Percentiles rank a stretch among this genome's conserved stretches.
These are phyloP conservation scores for Tautogolabrus adspersus DNA, from an alignment of 2,113 vertebrate genomes.

Conservation along the genomic window DNA sequence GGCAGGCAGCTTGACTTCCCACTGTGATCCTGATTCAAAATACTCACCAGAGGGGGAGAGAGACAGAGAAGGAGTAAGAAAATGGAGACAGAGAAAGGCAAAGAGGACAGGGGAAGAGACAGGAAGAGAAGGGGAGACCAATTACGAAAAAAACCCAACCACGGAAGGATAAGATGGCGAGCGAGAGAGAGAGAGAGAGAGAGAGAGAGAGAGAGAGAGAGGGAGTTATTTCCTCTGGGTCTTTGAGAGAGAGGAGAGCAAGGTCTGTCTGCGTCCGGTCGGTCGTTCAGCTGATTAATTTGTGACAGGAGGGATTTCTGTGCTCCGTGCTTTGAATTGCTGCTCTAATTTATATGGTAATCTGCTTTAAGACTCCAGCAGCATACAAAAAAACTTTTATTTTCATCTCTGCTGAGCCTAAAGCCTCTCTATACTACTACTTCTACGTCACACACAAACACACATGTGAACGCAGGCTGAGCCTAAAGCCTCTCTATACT, in stretches of 20 bases:
- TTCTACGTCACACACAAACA: too few relatives aligned
- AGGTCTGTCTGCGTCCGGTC: constrained; percentile 58
- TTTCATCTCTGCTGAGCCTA: constrained; percentile 50
- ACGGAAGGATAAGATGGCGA: constrained; percentile 31
- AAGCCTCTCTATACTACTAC: constrained; percentile 57
- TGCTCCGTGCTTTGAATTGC: constrained; percentile 70
- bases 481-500: too few relatives aligned
- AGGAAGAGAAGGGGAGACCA: constrained; percentile 38
- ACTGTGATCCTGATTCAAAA: constrained; percentile 75
- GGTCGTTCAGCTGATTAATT: constrained; percentile 75
- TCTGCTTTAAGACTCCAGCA: constrained; percentile 75
- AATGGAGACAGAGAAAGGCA: constrained; percentile 44
- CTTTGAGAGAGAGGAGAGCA: constrained; percentile 47
- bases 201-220: constrained; percentile 25
- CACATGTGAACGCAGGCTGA: too few relatives aligned
- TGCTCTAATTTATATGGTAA: constrained; percentile 82
- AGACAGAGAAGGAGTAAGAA: constrained; percentile 18
- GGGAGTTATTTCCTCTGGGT: constrained; percentile 63
- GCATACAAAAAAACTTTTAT: constrained; percentile 69
- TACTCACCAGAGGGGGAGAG: constrained; percentile 41
- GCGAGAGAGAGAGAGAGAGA: constrained; percentile 26
- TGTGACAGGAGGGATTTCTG: constrained; percentile 78
- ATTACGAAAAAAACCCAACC: constrained; percentile 49
- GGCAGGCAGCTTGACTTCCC: constrained; percentile 55
- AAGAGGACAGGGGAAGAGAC: constrained; percentile 49